Evolutionary conservation across 2,888 invertebrate species (phyloP), one percentile per base, ranked within the genome.

Genomic region (Lasiommata megera): DNA sequence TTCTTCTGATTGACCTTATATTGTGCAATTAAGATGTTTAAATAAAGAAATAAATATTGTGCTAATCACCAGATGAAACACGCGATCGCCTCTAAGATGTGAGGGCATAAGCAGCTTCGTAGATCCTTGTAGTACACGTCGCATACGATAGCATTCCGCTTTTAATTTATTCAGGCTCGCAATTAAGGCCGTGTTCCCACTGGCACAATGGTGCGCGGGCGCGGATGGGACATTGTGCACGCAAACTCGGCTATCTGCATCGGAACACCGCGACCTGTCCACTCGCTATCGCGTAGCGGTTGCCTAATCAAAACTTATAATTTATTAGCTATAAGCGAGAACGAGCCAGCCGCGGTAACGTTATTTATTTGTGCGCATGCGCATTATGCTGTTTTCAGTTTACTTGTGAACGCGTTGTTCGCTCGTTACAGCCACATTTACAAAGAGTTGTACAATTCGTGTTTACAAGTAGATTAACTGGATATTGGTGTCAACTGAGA

Each of bases 161-260:
- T 88, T 88, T 88, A 88, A 89, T 89, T 89, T 88, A 89, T 88
- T 81, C 89, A 71, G 71, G 73, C 72, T 71, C 67, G 88, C 88
- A 89, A 89, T 89, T 88, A 89, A 87, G 87, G 87, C 79, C 77
- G 77, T 88, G 88, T 87, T 82, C 79, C 75, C 81, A 81, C 76
- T 79, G 60, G 67, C 78, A 87, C 88, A 88, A 88, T 86, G 81
- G 74, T 62, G 77, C 77, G 77, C 72, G 73, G 77, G 78, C 79
- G 75, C 77, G 67, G 83, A 86, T 82, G 87, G 79, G 82, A 87
- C 88, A 87, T 86, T 88, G 86, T 84, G 80, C 74, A 65, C 76
- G 76, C 83, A 83, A 82, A 84, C 76, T 73, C 74, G 84, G 88
- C 88, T 88, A 88, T 89, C 88, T 77, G 74, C 75, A 84, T 84